Conservation (phyloP, 2,888 invertebrate genomes). For the Drosophila paucipuncta region DNA sequence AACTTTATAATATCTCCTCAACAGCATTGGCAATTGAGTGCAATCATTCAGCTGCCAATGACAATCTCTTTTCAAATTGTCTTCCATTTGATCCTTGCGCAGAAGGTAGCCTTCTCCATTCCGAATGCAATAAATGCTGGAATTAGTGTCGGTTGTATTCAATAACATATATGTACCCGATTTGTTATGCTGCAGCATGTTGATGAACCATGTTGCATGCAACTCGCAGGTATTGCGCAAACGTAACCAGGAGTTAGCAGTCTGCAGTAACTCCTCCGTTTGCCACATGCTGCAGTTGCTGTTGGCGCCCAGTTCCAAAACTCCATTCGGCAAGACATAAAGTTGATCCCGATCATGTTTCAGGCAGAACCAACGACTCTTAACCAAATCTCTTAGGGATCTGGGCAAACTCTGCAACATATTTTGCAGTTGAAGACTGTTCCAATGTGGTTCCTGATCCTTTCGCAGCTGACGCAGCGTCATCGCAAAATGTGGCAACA, state of each 20-base stretch:
- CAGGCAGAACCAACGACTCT: slow-evolving; percentile 60
- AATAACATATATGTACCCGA: slow-evolving; percentile 17
- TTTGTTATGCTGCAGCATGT: slow-evolving; percentile 13
- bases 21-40: slow-evolving; percentile 36
- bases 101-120: slow-evolving; percentile 21
- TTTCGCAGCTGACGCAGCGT: slow-evolving; percentile 42
- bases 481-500: slow-evolving; percentile 57
- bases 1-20: not conserved
- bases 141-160: slow-evolving; percentile 4
- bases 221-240: slow-evolving; percentile 46
- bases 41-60: slow-evolving; percentile 68
- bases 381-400: slow-evolving; percentile 39
- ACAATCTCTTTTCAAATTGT: slow-evolving; percentile 14
- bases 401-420: slow-evolving; percentile 65
- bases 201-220: slow-evolving; percentile 37
- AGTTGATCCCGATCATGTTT: slow-evolving; percentile 46
- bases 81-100: not conserved
- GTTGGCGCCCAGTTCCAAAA: slow-evolving; percentile 50
- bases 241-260: slow-evolving; percentile 15
- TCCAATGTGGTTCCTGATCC: slow-evolving; percentile 6
- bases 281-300: slow-evolving; percentile 62
- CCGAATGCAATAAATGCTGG: slow-evolving; percentile 36
- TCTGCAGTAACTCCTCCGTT: not conserved
- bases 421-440: slow-evolving; percentile 55
- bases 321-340: slow-evolving; percentile 20